Percentiles rank a stretch among this genome's conserved stretches.
Conservation (phyloP, 2,113 vertebrate species). For the Nettapus auritus region DNA sequence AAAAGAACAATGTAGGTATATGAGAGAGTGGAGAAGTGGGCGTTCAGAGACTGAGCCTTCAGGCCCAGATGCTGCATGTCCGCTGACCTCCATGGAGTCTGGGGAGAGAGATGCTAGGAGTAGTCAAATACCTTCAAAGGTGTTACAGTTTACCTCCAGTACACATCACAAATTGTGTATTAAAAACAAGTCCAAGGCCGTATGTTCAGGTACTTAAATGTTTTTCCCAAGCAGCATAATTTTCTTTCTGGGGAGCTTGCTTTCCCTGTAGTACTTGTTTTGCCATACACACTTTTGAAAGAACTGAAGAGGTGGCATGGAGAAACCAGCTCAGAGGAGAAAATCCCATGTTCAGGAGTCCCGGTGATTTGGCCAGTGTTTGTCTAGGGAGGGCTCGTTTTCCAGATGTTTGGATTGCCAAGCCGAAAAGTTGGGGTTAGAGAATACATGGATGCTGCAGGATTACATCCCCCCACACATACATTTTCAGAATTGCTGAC, state of each 20-base stretch:
- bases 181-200: not conserved
- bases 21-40: not conserved
- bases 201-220: not conserved
- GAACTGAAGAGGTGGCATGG: not conserved
- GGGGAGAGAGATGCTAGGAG: not conserved
- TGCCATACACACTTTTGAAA: not conserved
- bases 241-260: not conserved
- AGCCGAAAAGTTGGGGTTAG: not conserved
- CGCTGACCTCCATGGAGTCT: not conserved
- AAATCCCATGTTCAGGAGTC: not conserved
- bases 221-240: not conserved
- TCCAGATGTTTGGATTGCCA: not conserved
- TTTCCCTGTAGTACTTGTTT: not conserved
- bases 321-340: not conserved
- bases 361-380: not conserved
- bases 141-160: not conserved
- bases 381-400: not conserved
- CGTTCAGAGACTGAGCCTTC: not conserved
- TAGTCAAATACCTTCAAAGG: not conserved
- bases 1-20: rapidly evolving
- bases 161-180: not conserved
- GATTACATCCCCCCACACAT: not conserved
- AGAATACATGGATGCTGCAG: not conserved
- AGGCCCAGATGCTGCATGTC: not conserved
- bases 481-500: not conserved